Percentiles rank a stretch among this genome's conserved stretches.
These are phyloP conservation scores for Anguilla obscura DNA, from an alignment of 2,797 vertebrate genomes.

Conservation along the genomic window DNA sequence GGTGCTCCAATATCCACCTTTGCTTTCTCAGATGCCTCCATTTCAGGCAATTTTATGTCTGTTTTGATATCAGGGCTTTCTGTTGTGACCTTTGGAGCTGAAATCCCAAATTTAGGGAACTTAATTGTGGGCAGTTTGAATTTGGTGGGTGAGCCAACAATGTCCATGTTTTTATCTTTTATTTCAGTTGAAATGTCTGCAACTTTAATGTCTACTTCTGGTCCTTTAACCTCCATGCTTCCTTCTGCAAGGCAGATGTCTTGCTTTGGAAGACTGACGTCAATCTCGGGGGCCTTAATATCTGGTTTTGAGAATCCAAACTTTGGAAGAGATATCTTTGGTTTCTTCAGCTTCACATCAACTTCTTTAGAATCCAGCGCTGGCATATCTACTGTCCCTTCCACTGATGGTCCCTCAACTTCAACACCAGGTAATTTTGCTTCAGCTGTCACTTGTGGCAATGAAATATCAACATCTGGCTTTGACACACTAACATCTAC, in stretches of 20 bases:
- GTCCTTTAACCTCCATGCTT: neutral
- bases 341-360: slow-evolving; percentile 38
- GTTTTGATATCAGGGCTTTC: slow-evolving; percentile 31
- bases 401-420: slow-evolving; percentile 27
- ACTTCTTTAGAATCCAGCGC: neutral
- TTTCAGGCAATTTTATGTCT: slow-evolving; percentile 31
- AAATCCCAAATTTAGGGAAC: slow-evolving; percentile 63
- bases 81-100: slow-evolving; percentile 33
- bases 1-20: slow-evolving; percentile 29
- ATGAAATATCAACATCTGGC: slow-evolving; percentile 1
- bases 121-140: slow-evolving; percentile 55
- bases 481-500: slow-evolving; percentile 5
- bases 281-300: neutral
- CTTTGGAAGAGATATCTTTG: slow-evolving; percentile 45
- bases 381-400: neutral
- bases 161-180: slow-evolving; percentile 44
- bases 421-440: neutral
- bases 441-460: neutral
- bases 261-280: slow-evolving; percentile 31
- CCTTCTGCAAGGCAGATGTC: neutral
- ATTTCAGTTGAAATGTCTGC: slow-evolving; percentile 32
- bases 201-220: slow-evolving; percentile 19
- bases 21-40: slow-evolving; percentile 25
- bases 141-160: slow-evolving; percentile 50
- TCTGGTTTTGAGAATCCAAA: slow-evolving; percentile 25